These are phyloP conservation scores for Girardinus metallicus DNA, from an alignment of 2,797 vertebrate genomes.

Conservation along the genomic window DNA sequence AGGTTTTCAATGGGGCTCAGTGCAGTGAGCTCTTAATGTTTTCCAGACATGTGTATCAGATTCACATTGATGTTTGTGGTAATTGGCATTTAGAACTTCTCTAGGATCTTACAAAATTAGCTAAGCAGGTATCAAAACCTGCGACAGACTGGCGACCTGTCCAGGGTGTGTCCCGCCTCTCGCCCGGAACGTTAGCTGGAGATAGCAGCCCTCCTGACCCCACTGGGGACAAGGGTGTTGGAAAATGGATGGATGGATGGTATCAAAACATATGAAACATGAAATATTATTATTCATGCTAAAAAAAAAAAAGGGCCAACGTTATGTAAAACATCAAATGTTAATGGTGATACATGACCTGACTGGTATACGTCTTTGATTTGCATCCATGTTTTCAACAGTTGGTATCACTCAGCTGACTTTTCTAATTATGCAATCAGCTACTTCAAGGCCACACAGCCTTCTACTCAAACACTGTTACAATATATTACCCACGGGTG, in stretches of 20 bases:
- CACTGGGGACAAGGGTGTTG: no score
- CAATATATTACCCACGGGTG: not conserved
- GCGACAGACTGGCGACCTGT: no score
- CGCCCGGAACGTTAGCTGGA: no score
- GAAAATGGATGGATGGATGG: no score
- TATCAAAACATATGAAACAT: not conserved
- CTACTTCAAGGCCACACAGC: not conserved
- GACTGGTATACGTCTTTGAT: not conserved
- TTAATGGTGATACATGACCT: not conserved
- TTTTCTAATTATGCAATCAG: not conserved
- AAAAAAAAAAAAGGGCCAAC: not conserved
- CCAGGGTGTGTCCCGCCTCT: no score
- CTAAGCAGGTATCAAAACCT: not conserved
- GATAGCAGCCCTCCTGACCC: no score
- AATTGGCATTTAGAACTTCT: not conserved
- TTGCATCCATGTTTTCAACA: not conserved
- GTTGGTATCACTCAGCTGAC: constrained; percentile 2
- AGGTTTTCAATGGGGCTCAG: no score
- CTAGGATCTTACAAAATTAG: not conserved
- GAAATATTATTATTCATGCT: not conserved
- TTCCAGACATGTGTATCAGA: no score
- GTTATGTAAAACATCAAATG: not conserved
- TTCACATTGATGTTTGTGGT: not conserved
- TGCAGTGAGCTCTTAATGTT: no score
- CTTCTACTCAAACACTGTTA: not conserved